Evolutionary conservation across 2,888 invertebrate species (phyloP), one percentile per base, ranked within the genome.

Genomic region (Thymelicus acteon): DNA sequence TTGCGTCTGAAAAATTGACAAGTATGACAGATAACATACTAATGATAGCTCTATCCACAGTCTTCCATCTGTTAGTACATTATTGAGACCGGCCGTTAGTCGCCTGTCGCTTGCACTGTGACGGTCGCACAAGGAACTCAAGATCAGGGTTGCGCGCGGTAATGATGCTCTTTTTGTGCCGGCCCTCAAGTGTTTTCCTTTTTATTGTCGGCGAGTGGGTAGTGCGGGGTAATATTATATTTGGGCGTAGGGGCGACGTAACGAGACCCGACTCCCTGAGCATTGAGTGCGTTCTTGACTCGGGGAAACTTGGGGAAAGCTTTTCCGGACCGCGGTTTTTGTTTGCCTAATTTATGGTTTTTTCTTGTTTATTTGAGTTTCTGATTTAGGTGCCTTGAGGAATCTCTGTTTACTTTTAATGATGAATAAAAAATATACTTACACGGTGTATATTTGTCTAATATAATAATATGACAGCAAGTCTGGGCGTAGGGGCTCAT

Each of bases 101-200:
- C 44, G 8, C 4, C 8, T 12, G 1, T 52, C 52, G 19, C 19
- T 52, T 19, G 52, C 15, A 12, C 48, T 8, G 12, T 1, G n/a
- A 24, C 15, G 19, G 57, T 63, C 31, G 13, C 60, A 44, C 54
- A 54, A 31, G 15, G 5, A 19, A 40, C 40, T 24, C 24, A 60
- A 58, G 58, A 5, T n/a, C 12, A 15, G 37, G 60, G 60, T 39
- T 44, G 12, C 47, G 44, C 31, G 67, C 63, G 71, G 76, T 80
- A 82, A 82, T 77, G 76, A 78, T 74, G 82, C 75, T 77, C 76
- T 73, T 82, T 82, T 78, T 72, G 75, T 72, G 71, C 40, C 19
- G 60, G 57, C 71, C 63, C 47, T 52, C 67, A 72, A 75, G 75
- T 71, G 70, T 71, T 73, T 77, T 79, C 71, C 61, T 72, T 70